phyloP scores from a whole-genome alignment of 1,140 invertebrate genomes.

The Drosophila nasuta region DNA sequence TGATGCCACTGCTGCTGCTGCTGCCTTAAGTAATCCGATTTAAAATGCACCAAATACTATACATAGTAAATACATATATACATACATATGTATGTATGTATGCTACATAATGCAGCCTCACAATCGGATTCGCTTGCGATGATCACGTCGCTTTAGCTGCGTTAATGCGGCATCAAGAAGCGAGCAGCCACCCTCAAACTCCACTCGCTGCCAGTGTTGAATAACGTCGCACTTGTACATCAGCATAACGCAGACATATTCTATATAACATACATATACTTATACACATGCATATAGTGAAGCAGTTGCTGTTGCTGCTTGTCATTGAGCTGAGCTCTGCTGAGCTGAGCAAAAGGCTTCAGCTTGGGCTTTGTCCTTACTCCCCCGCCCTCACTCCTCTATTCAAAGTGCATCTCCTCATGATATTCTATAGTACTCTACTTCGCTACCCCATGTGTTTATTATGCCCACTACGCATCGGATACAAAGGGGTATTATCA shows the following conservation, averaged over 20 bases:
- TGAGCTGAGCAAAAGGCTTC: constrained; percentile 25
- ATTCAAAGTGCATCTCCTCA: background rate
- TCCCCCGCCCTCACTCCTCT: background rate
- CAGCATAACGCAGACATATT: constrained; percentile 21
- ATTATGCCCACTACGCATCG: too few species aligned
- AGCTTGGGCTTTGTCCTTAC: constrained; percentile 14
- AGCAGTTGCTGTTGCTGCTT: constrained; percentile 18
- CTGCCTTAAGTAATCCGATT: constrained; percentile 79
- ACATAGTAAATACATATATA: background rate
- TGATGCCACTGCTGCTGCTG: constrained; percentile 38
- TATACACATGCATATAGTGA: background rate
- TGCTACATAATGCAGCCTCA: constrained; percentile 70
- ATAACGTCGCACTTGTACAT: constrained; percentile 71
- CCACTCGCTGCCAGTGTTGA: constrained; percentile 58
- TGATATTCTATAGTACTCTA: constrained; percentile 39
- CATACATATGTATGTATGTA: background rate
- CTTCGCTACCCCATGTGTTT: too few species aligned
- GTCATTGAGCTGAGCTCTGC: constrained; percentile 27
- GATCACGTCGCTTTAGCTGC: constrained; percentile 66
- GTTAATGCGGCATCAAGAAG: background rate
- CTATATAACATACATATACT: background rate
- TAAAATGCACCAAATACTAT: constrained; percentile 74
- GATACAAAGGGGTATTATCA: too few species aligned
- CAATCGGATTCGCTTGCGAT: constrained; percentile 77
- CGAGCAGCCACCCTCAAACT: background rate